Evolutionary conservation across 2,888 invertebrate genomes (phyloP), one percentile per base, ranked within the genome.

Genomic region (Mystacides longicornis): DNA sequence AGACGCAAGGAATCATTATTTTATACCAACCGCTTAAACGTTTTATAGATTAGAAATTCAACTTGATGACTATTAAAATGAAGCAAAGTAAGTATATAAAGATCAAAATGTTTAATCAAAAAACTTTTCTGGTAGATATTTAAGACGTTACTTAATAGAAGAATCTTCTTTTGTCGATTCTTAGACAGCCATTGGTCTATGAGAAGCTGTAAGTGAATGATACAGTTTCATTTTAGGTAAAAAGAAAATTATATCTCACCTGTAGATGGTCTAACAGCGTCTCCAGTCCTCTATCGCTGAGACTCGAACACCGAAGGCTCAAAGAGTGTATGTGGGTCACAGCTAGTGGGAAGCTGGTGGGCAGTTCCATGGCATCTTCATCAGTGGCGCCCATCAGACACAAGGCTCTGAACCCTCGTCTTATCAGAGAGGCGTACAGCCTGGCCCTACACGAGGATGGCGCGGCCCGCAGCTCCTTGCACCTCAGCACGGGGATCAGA

Each of bases 241-340:
- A 27, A 27, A 27, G 27, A 7, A 27, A 27, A 27, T 27, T 27
- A 27, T 27, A n/a, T 37, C 51, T 69, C 70, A 89, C 90, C 85
- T 90, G 89, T 62, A 93, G 79, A 72, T 93, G 91, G 77, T 93
- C 93, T 67, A 93, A 73, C 47, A 93, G 79, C 21, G 89, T 83
- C 73, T 95, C 94, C 63, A 96, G 74, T 4, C 94, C 94, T 65
- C 90, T 81, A 75, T 96, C 95, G 27, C 90, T 91, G 68, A 95
- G 82, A 65, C 93, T 92, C 67, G 92, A 93, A 68, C 93, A 93
- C 66, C 91, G 83, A 64, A 96, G 78, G 66, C 89, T 85, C 61
- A 95, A 79, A 56, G 89, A 89, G 67, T 91, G 88, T 63, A 94
- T 81, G 68, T 91, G 89, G 66, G 89, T 86, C 60, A 87, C 84